phyloP scores from a whole-genome alignment of 2,113 vertebrate genomes.

The Polypterus bichir region DNA sequence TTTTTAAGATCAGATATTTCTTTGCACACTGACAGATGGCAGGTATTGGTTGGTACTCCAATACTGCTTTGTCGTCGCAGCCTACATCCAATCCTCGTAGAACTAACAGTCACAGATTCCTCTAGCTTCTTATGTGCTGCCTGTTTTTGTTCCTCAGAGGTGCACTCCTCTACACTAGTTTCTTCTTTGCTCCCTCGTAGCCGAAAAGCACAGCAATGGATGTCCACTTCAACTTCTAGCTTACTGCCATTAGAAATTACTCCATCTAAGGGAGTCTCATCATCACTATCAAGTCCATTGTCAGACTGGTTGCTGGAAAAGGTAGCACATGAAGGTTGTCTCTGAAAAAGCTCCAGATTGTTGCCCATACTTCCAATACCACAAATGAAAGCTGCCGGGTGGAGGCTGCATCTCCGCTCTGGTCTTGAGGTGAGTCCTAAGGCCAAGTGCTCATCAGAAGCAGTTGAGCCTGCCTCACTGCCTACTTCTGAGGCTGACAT shows the following conservation, averaged over 20 bases:
- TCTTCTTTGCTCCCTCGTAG: constrained; percentile 36
- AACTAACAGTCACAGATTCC: constrained; percentile 29
- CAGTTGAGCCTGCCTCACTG: constrained; percentile 91
- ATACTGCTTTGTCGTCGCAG: constrained; percentile 73
- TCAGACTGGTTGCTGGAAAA: constrained; percentile 93
- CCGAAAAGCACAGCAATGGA: constrained; percentile 80
- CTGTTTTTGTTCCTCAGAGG: neutral
- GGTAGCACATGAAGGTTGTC: constrained; percentile 76
- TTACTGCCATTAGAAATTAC: constrained; percentile 86
- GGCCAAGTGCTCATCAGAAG: constrained; percentile 74
- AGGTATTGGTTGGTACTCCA: constrained; percentile 63
- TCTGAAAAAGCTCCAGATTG: constrained; percentile 64
- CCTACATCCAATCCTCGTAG: constrained; percentile 39
- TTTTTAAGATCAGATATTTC: constrained; percentile 78
- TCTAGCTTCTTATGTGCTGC: constrained; percentile 33
- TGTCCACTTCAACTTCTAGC: constrained; percentile 92
- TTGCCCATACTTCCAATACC: constrained; percentile 31
- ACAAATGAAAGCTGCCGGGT: constrained; percentile 56
- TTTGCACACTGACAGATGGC: constrained; percentile 54
- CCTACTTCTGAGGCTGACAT: constrained; percentile 85
- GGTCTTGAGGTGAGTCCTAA: constrained; percentile 51
- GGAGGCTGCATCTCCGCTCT: constrained; percentile 79
- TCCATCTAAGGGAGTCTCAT: constrained; percentile 77
- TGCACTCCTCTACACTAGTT: constrained; percentile 29
- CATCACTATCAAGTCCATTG: constrained; percentile 87